These are phyloP conservation scores for Ornithorhynchus anatinus DNA, from an alignment of 2,113 vertebrate species.

Conservation along the genomic window DNA sequence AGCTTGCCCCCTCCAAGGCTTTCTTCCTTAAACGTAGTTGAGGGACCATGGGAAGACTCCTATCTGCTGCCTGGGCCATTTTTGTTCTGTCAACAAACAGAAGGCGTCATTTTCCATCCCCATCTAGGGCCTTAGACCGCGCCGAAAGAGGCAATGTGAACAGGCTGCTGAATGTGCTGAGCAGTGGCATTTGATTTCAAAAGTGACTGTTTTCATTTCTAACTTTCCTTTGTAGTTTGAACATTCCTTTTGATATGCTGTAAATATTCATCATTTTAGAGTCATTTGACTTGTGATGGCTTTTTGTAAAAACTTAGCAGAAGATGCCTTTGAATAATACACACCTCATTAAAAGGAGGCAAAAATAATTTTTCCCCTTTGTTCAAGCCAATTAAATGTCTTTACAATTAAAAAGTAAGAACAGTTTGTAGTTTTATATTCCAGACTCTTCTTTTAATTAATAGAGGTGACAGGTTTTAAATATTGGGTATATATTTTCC, in stretches of 20 bases:
- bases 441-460: constrained; percentile 89
- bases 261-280: constrained; percentile 53
- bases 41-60: background rate
- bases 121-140: background rate
- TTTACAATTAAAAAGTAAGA: constrained; percentile 61
- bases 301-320: constrained; percentile 46
- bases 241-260: constrained; percentile 39
- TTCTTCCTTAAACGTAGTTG: constrained; percentile 11
- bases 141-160: background rate
- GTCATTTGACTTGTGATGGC: constrained; percentile 41
- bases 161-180: background rate
- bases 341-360: constrained; percentile 45
- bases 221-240: constrained; percentile 38
- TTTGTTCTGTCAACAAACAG: background rate
- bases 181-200: background rate
- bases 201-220: constrained; percentile 31
- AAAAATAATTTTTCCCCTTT: constrained; percentile 51
- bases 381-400: constrained; percentile 55
- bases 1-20: constrained; percentile 41
- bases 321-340: constrained; percentile 58
- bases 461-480: constrained; percentile 83
- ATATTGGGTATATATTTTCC: constrained; percentile 81
- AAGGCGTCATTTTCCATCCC: background rate
- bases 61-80: background rate
- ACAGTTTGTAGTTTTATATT: constrained; percentile 83